Conservation (phyloP, 2,888 invertebrate species). For the Fragum fragum region DNA sequence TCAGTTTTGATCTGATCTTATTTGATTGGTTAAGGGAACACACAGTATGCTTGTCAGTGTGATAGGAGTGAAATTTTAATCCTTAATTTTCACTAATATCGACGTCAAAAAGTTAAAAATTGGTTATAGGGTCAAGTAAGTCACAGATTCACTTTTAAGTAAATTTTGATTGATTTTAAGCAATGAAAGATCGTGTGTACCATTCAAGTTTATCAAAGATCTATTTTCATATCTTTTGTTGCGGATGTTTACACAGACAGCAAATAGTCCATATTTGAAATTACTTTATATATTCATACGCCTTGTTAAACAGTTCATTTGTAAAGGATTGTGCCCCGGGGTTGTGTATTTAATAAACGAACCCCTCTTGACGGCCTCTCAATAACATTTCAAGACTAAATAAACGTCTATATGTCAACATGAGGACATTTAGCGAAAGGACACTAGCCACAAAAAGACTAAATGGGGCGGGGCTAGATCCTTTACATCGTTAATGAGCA, state of each 20-base stretch:
- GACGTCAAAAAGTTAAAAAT: no score
- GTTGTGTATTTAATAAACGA: conserved; percentile 52
- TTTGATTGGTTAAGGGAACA: no score
- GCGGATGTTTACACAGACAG: conserved; percentile 52
- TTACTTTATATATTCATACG: conserved; percentile 65
- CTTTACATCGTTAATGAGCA: not conserved
- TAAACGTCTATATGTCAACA: conserved; percentile 48
- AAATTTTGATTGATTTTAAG: conserved; percentile 42
- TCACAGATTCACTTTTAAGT: no score
- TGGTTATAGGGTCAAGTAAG: no score
- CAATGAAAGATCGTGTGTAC: conserved; percentile 34
- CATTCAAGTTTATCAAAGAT: conserved; percentile 55
- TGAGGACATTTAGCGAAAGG: conserved; percentile 18
- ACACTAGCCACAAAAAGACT: conserved; percentile 35
- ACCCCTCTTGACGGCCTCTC: conserved; percentile 44
- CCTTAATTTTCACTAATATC: no score
- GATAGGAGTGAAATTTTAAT: no score
- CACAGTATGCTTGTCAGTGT: no score
- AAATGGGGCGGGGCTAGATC: conserved; percentile 24
- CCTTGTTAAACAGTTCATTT: conserved; percentile 61
- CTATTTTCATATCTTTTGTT: conserved; percentile 52
- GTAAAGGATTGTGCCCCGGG: conserved; percentile 47
- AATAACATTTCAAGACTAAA: conserved; percentile 54
- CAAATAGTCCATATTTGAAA: conserved; percentile 58
- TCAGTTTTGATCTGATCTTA: no score